Percentiles rank a stretch among this genome's conserved stretches.
Conservation (phyloP, 2,888 invertebrate species). For the Nipponacmea schrenckii region DNA sequence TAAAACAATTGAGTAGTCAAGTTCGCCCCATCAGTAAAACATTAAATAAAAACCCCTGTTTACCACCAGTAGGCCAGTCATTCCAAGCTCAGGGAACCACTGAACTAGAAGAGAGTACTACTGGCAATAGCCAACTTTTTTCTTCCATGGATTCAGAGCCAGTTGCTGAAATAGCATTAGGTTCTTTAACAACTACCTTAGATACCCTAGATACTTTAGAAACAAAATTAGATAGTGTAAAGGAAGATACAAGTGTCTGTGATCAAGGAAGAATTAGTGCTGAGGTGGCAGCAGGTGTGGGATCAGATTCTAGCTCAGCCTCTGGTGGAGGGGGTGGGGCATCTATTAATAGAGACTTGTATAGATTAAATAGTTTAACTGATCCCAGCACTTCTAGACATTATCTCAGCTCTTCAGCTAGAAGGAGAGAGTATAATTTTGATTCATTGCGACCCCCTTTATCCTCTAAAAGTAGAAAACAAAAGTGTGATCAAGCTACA, state of each 20-base stretch:
- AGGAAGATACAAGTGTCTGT: slow-evolving; percentile 11
- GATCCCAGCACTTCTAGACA: slow-evolving; percentile 26
- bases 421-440: slow-evolving; percentile 44
- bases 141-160: slow-evolving; percentile 20
- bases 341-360: slow-evolving; percentile 36
- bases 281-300: slow-evolving; percentile 10
- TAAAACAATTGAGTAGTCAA: slow-evolving; percentile 47
- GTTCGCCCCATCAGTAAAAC: slow-evolving; percentile 46
- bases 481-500: slow-evolving; percentile 28
- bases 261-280: slow-evolving; percentile 17
- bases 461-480: slow-evolving; percentile 44
- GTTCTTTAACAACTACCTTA: slow-evolving; percentile 1
- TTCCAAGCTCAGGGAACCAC: slow-evolving; percentile 29
- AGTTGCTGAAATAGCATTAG: not conserved
- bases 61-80: slow-evolving; percentile 62
- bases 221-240: not conserved
- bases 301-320: not conserved
- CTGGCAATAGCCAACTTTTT: slow-evolving; percentile 14
- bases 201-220: not conserved
- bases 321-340: slow-evolving; percentile 18
- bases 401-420: slow-evolving; percentile 17
- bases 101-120: not conserved
- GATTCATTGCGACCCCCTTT: slow-evolving; percentile 30
- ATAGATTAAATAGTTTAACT: slow-evolving; percentile 35
- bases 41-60: slow-evolving; percentile 59